phyloP scores from a whole-genome alignment of 2,113 vertebrate genomes.

The Datnioides undecimradiatus region DNA sequence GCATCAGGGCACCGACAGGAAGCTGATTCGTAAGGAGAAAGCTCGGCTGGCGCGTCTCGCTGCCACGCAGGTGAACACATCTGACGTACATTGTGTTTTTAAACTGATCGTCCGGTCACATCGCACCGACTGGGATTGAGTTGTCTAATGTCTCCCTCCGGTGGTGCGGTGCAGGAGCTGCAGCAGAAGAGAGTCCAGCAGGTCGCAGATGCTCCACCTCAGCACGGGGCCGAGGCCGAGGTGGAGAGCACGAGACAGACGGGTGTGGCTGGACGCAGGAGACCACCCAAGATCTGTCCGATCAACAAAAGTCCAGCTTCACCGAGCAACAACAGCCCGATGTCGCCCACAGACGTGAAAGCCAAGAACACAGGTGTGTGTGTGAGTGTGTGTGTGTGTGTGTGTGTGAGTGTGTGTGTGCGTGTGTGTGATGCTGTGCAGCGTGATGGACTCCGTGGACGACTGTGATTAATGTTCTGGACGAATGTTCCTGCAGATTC shows the following conservation, averaged over 20 bases:
- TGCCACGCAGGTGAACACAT: slow-evolving; percentile 80
- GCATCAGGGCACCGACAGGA: slow-evolving; percentile 83
- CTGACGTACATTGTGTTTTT: neutral
- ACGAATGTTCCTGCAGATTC: slow-evolving; percentile 76
- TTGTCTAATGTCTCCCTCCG: slow-evolving; percentile 29
- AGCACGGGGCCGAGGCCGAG: slow-evolving; percentile 73
- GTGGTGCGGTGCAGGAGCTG: slow-evolving; percentile 83
- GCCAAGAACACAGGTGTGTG: slow-evolving; percentile 82
- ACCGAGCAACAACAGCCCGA: slow-evolving; percentile 45
- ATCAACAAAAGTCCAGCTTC: slow-evolving; percentile 49
- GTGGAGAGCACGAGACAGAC: slow-evolving; percentile 62
- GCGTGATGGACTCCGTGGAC: neutral
- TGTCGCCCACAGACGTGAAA: slow-evolving; percentile 75
- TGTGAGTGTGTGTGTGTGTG: slow-evolving; percentile 16
- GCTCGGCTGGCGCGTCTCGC: slow-evolving; percentile 83
- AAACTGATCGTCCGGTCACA: neutral
- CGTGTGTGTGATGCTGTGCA: slow-evolving; percentile 10
- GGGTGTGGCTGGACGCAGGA: slow-evolving; percentile 77
- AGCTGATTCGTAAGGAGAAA: slow-evolving; percentile 88
- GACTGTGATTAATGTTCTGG: neutral
- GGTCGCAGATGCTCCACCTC: slow-evolving; percentile 54
- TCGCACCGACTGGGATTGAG: slow-evolving; percentile 1
- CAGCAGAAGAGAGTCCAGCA: slow-evolving; percentile 87
- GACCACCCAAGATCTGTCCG: slow-evolving; percentile 61
- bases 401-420: slow-evolving; percentile 37